Base-by-base conservation (phyloP, 2,888 invertebrate genomes). In the Stegophylla sp. region DNA sequence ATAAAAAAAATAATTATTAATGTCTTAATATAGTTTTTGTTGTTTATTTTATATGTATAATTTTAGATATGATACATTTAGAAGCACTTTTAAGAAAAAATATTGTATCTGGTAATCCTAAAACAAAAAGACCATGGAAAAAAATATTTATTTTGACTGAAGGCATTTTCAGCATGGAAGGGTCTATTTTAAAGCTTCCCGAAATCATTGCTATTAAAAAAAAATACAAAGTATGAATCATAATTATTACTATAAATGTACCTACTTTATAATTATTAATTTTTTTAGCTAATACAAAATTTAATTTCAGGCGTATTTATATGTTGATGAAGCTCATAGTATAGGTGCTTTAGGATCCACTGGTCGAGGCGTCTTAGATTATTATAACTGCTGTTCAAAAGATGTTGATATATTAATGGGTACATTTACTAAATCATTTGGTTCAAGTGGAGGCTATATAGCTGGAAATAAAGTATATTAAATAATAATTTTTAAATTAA, bases 161-260 rank as follows among this genome's bases (percentile, higher is more conserved):
- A 87, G 98, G 98, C 81, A 93, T 98, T 84, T 98, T 96, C 88
- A 97, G 96, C 86, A 99, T 99, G 98, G 98, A 99, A 88, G 99
- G 99, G 0, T 95, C 97, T 0, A 91, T 99, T 83, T 94, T 93
- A 67, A 92, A 94, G 84, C 90, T 99, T 85, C 94, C 94, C 0
- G 94, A 94, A 85, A 90, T 99, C 76, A 89, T 98, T 84, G 92
- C 91, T 28, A 89, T 99, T 73, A 98, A 98, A 88, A 93, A 86
- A 66, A 96, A 94, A 86, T 97, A 98, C 88, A 94, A 96, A 86
- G 89, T 88, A 83, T 59, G n/a, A 15, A 26, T 26, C 1, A n/a
- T 48, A 48, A 61, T 64, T 1, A 34, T 28, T 45, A 28, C 34
- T 69, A 28, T n/a, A n/a, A 15, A 66, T 26, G n/a, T 79, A 10